phyloP scores from a whole-genome alignment of 2,797 vertebrate species.

The Macropus fuliginosus region DNA sequence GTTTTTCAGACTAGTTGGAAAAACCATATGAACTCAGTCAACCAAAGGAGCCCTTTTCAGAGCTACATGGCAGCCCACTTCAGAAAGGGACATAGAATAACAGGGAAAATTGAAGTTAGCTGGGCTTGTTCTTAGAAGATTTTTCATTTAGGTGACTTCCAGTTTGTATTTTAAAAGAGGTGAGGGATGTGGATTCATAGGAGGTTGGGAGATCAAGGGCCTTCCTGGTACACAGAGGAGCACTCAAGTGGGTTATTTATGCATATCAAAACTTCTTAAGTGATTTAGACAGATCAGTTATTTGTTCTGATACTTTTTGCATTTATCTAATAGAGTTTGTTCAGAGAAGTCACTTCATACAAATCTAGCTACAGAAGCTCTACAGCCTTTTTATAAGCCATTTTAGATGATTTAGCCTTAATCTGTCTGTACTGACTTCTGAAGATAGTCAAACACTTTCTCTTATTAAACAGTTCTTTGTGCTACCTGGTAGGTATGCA shows the following conservation, averaged over 20 bases:
- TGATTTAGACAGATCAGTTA: neutral
- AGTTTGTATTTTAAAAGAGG: neutral
- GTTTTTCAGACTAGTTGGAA: neutral
- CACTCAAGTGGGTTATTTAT: neutral
- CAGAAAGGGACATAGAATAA: neutral
- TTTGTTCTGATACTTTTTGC: neutral
- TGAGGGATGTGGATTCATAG: neutral
- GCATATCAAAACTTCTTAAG: neutral
- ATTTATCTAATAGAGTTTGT: neutral
- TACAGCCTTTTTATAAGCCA: neutral
- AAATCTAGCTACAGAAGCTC: neutral
- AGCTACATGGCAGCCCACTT: neutral
- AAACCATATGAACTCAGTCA: accelerated
- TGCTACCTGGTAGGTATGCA: neutral
- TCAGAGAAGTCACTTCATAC: neutral
- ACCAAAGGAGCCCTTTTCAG: neutral
- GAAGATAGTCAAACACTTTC: neutral
- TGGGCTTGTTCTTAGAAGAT: neutral
- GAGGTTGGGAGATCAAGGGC: accelerated
- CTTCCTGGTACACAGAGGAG: neutral
- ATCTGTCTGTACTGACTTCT: constrained; percentile 9
- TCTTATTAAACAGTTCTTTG: neutral
- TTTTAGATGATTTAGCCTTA: neutral
- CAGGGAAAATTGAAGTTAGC: neutral
- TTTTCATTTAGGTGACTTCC: neutral